Percentiles rank a stretch among this genome's conserved stretches.
phyloP scores from a whole-genome alignment of 2,797 vertebrate species.

The Phalloptychus januarius region DNA sequence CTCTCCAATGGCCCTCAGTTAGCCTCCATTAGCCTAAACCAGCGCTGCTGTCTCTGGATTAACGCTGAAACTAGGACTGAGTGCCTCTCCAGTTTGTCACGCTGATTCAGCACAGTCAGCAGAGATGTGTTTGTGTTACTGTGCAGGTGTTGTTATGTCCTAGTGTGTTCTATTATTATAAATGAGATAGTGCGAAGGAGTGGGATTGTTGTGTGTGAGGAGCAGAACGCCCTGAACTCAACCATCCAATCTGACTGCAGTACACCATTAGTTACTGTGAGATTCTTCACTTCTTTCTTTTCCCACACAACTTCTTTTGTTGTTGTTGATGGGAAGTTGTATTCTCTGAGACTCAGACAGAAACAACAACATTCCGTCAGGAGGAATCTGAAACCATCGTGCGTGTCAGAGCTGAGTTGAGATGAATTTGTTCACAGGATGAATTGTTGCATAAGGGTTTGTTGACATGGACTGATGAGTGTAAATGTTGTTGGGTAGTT shows the following conservation, averaged over 20 bases:
- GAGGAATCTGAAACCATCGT: not conserved
- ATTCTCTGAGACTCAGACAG: not conserved
- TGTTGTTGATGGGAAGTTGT: not conserved
- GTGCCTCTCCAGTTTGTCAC: not conserved
- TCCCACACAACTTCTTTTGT: constrained; percentile 58
- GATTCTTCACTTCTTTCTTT: constrained; percentile 39
- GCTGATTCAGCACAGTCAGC: not conserved
- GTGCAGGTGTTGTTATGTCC: constrained; percentile 47
- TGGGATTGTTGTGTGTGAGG: constrained; percentile 24
- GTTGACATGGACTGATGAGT: not conserved
- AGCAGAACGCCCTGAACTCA: constrained; percentile 29
- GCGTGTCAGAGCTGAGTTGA: not conserved
- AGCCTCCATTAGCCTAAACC: not conserved
- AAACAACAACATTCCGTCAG: not conserved
- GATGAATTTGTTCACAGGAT: not conserved
- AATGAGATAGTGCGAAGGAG: constrained; percentile 22
- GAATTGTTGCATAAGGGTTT: not conserved
- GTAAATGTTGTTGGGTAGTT: not conserved
- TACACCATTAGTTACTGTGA: constrained; percentile 45
- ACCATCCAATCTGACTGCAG: constrained; percentile 34
- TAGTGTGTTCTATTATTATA: constrained; percentile 29
- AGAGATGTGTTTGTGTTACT: constrained; percentile 12
- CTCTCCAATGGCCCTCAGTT: not conserved
- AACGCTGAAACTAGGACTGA: not conserved
- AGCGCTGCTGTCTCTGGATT: not conserved